phyloP scores from a whole-genome alignment of 1,140 invertebrate genomes.

The Notospermus geniculatus region DNA sequence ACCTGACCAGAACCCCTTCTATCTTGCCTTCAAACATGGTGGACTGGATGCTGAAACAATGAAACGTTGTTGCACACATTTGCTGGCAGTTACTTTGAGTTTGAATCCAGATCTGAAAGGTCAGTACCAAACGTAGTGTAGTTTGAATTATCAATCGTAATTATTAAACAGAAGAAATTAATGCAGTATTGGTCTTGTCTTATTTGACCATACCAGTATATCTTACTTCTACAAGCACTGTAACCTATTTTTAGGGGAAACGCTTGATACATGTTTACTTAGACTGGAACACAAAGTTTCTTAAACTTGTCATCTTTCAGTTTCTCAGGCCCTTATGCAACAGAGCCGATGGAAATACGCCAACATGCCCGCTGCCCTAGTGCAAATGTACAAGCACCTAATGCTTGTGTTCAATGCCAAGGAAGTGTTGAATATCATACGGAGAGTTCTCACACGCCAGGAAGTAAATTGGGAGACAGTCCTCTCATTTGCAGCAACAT shows the following conservation, averaged over 20 bases:
- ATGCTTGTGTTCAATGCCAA: conserved; percentile 24
- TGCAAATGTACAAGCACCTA: conserved; percentile 19
- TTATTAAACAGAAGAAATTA: too few relatives aligned
- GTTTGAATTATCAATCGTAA: too few relatives aligned
- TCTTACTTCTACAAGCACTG: too few relatives aligned
- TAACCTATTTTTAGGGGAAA: too few relatives aligned
- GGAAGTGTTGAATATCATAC: conserved; percentile 26
- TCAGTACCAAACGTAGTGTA: too few relatives aligned
- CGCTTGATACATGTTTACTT: too few relatives aligned
- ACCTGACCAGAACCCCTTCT: too few relatives aligned
- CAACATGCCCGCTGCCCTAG: neutral
- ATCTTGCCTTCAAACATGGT: too few relatives aligned
- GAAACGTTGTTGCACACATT: conserved; percentile 2
- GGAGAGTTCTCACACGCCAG: conserved; percentile 28
- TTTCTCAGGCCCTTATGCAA: conserved; percentile 10
- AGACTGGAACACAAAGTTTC: too few relatives aligned
- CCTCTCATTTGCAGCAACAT: conserved; percentile 27
- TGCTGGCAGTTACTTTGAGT: conserved; percentile 10
- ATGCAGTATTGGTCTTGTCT: too few relatives aligned
- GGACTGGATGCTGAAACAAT: neutral
- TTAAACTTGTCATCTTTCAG: conserved; percentile 9
- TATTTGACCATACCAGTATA: too few relatives aligned
- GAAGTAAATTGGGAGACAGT: conserved; percentile 33
- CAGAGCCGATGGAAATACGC: conserved; percentile 4
- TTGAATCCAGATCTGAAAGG: conserved; percentile 12